Conservation (phyloP, 2,888 invertebrate genomes). For the Hypselothyrea guttata region DNA sequence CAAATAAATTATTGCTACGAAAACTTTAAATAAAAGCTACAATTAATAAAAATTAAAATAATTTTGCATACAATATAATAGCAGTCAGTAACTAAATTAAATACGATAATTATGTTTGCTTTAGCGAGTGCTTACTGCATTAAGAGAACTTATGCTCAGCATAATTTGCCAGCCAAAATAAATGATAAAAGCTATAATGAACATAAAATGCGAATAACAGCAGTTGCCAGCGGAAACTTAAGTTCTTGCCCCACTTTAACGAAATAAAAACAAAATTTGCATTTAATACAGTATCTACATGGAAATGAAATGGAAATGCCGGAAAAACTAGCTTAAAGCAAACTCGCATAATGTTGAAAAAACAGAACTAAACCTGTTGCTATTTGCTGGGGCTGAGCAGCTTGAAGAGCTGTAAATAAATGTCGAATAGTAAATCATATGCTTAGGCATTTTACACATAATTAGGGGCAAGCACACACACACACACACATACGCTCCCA, state of each 20-base stretch:
- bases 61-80: too few relatives aligned
- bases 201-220: background rate
- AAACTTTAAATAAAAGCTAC: too few relatives aligned
- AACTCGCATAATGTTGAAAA: background rate
- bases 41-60: too few relatives aligned
- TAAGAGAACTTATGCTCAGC: background rate
- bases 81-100: too few relatives aligned
- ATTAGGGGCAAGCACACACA: constrained; percentile 48
- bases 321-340: constrained; percentile 5
- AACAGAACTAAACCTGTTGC: constrained; percentile 57
- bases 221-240: too few relatives aligned
- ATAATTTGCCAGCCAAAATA: background rate
- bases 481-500: constrained; percentile 8
- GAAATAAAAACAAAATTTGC: too few relatives aligned
- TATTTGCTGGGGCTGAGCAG: constrained; percentile 3
- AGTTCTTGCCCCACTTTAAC: too few relatives aligned
- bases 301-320: constrained; percentile 1
- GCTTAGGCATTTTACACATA: constrained; percentile 75
- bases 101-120: too few relatives aligned
- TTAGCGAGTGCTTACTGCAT: too few relatives aligned
- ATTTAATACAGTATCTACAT: too few relatives aligned
- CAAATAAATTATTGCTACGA: too few relatives aligned
- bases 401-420: constrained; percentile 31
- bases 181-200: background rate
- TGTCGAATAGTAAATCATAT: constrained; percentile 70